Percentiles rank a stretch among this genome's conserved stretches.
Evolutionary conservation across 2,113 vertebrate genomes (phyloP).

Genomic region (Aptenodytes forsteri): DNA sequence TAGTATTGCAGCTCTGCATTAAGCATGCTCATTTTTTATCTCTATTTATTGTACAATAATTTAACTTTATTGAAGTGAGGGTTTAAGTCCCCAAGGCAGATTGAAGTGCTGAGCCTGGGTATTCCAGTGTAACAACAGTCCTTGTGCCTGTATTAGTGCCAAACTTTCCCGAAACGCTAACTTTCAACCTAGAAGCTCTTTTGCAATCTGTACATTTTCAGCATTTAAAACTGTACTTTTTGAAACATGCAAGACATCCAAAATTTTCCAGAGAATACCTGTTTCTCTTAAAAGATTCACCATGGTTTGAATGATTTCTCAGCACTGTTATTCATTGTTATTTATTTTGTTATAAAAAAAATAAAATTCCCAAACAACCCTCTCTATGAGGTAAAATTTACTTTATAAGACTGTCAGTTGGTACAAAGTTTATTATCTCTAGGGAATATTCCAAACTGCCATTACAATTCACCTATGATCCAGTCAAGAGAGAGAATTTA

Average conservation of each 20-base stretch:
- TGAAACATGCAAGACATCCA: not conserved
- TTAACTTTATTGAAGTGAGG: constrained; percentile 56
- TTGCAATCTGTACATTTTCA: not conserved
- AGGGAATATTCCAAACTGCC: not conserved
- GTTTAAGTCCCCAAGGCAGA: constrained; percentile 35
- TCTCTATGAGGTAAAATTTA: not conserved
- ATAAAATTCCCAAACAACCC: not conserved
- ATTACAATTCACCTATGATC: not conserved
- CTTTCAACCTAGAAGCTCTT: not conserved
- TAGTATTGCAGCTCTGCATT: not conserved
- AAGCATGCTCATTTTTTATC: constrained; percentile 18
- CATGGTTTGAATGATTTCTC: not conserved
- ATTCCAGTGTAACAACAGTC: not conserved
- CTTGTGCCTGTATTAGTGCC: not conserved
- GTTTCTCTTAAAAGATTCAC: not conserved
- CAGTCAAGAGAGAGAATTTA: not conserved
- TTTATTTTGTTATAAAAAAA: not conserved
- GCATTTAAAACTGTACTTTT: not conserved
- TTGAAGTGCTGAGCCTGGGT: constrained; percentile 10
- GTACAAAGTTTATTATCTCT: not conserved
- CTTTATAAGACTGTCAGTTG: not conserved
- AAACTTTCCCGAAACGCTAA: not conserved
- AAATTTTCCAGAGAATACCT: not conserved
- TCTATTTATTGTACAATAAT: constrained; percentile 54
- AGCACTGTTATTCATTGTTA: not conserved